Conservation (phyloP, 2,888 invertebrate species). For the Labia minor region DNA sequence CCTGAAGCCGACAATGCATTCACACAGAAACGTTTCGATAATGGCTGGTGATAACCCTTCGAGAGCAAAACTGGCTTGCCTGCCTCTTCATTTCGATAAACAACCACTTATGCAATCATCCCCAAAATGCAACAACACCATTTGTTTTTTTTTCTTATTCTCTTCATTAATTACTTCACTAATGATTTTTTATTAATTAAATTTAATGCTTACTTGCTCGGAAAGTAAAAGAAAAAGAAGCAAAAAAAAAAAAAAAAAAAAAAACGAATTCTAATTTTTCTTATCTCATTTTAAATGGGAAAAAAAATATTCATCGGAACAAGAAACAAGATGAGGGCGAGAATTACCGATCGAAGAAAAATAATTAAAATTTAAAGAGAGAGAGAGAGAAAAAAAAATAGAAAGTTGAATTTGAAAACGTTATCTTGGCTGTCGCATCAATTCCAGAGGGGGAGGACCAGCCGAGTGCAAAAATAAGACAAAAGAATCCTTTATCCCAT, state of each 20-base stretch:
- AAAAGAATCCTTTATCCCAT: slow-evolving; percentile 26
- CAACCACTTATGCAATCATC: too few species aligned
- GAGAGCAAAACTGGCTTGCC: too few species aligned
- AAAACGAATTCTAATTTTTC: background rate
- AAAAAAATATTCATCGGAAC: background rate
- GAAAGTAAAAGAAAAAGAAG: too few species aligned
- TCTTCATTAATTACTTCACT: too few species aligned
- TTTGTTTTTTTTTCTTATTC: too few species aligned
- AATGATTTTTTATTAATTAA: too few species aligned
- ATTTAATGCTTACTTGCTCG: too few species aligned
- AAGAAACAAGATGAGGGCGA: slow-evolving; percentile 30
- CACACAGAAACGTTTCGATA: background rate
- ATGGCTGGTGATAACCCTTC: background rate
- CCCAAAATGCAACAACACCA: too few species aligned
- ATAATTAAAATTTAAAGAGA: slow-evolving; percentile 27
- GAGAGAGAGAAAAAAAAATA: slow-evolving; percentile 27
- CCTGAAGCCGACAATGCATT: background rate
- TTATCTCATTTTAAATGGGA: background rate
- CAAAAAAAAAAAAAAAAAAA: too few species aligned
- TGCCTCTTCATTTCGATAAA: too few species aligned
- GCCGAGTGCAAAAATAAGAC: slow-evolving; percentile 24
- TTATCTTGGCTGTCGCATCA: background rate
- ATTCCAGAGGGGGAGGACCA: slow-evolving; percentile 24
- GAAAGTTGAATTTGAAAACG: slow-evolving; percentile 23
- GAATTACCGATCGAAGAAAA: slow-evolving; percentile 31